A percentile compares a stretch with the other conserved stretches of the same genome.
Evolutionary conservation across 2,797 vertebrate genomes (phyloP).

Genomic region (Xiphophorus birchmanni): DNA sequence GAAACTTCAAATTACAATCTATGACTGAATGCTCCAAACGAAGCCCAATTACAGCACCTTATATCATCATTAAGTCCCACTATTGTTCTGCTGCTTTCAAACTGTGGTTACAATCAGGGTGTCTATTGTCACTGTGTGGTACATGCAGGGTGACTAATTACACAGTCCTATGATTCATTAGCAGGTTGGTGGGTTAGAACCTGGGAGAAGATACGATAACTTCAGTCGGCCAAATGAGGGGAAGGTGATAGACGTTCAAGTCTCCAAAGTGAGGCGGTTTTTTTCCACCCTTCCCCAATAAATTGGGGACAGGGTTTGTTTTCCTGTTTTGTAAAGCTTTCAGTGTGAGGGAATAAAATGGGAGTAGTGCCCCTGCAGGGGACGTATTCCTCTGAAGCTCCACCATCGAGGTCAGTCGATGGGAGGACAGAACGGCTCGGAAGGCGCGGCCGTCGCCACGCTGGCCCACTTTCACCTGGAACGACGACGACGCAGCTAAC

Average conservation of each 20-base stretch:
- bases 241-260: conserved; percentile 3
- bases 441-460: conserved; percentile 48
- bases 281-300: no score
- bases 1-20: conserved; percentile 70
- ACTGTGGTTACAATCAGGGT: conserved; percentile 80
- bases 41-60: conserved; percentile 79
- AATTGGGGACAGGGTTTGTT: conserved; percentile 61
- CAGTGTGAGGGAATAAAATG: conserved; percentile 24
- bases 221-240: conserved; percentile 52
- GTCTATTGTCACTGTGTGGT: conserved; percentile 78
- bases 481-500: conserved; percentile 70
- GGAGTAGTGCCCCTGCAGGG: conserved; percentile 21
- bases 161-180: conserved; percentile 77
- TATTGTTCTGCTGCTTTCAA: conserved; percentile 80
- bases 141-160: conserved; percentile 75
- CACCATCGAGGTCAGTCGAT: conserved; percentile 70
- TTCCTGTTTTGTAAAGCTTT: conserved; percentile 42
- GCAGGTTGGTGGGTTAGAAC: conserved; percentile 69
- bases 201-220: conserved; percentile 65
- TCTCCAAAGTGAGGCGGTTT: not conserved
- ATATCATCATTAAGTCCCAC: conserved; percentile 79
- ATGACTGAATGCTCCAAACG: conserved; percentile 70
- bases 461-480: conserved; percentile 83
- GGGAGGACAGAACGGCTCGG: conserved; percentile 53
- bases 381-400: conserved; percentile 48